phyloP scores from a whole-genome alignment of 2,888 invertebrate genomes.

The Physocephala rufipes region DNA sequence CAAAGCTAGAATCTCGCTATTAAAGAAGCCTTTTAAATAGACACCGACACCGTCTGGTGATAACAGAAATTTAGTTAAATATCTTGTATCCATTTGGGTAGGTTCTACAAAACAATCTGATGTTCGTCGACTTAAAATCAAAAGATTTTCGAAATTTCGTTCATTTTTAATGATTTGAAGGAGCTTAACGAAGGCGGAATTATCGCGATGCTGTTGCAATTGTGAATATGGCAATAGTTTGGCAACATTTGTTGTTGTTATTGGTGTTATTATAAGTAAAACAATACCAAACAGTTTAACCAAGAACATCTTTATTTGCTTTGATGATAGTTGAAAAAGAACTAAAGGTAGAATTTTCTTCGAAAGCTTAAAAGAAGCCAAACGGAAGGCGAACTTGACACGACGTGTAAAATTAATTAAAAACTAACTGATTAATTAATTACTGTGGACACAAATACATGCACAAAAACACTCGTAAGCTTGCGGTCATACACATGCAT shows the following conservation, averaged over 20 bases:
- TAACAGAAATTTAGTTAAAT: slow-evolving; percentile 9
- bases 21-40: background rate
- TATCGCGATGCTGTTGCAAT: background rate
- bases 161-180: slow-evolving; percentile 18
- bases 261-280: background rate
- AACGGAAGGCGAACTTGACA: no score
- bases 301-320: background rate
- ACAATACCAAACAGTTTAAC: no score
- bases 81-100: background rate
- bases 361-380: background rate
- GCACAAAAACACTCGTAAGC: no score
- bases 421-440: no score
- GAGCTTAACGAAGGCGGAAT: background rate
- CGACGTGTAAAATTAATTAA: no score
- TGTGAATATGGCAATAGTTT: background rate
- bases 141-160: slow-evolving; percentile 17
- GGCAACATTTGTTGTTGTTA: background rate
- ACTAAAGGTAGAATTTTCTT: background rate
- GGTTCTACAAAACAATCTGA: slow-evolving; percentile 31
- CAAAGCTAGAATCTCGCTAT: slow-evolving; percentile 10
- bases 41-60: background rate
- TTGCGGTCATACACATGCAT: no score
- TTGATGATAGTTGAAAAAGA: background rate
- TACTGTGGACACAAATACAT: no score
- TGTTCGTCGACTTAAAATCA: slow-evolving; percentile 19